Conservation (phyloP, 1,140 invertebrate species). For the Trichogramma pretiosum region DNA sequence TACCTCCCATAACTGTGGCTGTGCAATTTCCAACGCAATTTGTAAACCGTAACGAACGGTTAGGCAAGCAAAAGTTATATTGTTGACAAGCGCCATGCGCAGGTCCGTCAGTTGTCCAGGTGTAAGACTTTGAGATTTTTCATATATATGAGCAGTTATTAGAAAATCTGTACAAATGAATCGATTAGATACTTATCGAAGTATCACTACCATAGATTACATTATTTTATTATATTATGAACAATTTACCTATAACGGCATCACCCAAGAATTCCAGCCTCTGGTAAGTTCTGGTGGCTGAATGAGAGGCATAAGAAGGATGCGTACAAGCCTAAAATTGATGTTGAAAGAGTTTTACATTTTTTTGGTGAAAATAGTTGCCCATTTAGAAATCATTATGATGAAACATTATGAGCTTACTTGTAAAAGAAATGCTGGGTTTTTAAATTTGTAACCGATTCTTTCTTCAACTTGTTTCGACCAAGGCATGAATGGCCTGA, state of each 20-base stretch:
- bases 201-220: neutral
- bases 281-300: constrained; percentile 84
- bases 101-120: constrained; percentile 87
- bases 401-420: constrained; percentile 28
- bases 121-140: constrained; percentile 56
- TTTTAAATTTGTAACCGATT: constrained; percentile 58
- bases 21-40: constrained; percentile 57
- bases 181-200: neutral
- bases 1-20: constrained; percentile 54
- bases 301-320: constrained; percentile 79
- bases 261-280: constrained; percentile 93
- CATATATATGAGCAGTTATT: constrained; percentile 79
- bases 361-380: neutral
- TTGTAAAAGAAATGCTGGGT: constrained; percentile 49
- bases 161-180: constrained; percentile 63
- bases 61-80: constrained; percentile 84
- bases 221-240: neutral
- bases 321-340: constrained; percentile 80
- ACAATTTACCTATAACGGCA: constrained; percentile 73
- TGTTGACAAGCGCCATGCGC: constrained; percentile 89
- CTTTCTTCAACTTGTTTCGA: constrained; percentile 50
- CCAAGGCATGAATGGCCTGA: constrained; percentile 42
- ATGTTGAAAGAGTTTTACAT: neutral
- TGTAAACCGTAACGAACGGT: constrained; percentile 78
- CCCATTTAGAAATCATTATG: neutral